Evolutionary conservation across 2,113 vertebrate species (phyloP).

Genomic region (Dipodomys merriami): DNA sequence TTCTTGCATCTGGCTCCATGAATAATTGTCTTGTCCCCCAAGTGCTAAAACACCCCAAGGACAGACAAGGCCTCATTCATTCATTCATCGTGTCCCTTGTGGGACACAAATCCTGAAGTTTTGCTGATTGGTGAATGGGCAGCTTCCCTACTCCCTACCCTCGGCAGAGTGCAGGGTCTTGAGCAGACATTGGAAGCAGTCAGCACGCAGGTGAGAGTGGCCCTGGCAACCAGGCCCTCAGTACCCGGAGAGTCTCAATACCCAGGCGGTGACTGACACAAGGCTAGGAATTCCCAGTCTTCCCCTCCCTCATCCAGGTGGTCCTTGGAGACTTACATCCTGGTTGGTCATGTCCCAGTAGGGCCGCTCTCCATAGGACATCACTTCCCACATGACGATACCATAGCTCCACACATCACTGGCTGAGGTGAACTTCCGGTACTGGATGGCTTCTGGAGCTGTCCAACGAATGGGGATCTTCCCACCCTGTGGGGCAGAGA

Average conservation of each 20-base stretch:
- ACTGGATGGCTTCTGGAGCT: slow-evolving; percentile 89
- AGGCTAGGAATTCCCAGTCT: background rate
- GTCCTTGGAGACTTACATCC: slow-evolving; percentile 85
- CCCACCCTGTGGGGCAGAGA: slow-evolving; percentile 83
- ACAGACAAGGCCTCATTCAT: background rate
- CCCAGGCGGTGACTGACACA: background rate
- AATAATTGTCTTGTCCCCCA: background rate
- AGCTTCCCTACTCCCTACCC: background rate
- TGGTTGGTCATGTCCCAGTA: slow-evolving; percentile 94
- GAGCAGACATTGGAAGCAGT: fast-evolving
- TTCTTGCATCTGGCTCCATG: background rate
- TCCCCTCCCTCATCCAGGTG: background rate
- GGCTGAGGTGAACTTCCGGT: slow-evolving; percentile 90
- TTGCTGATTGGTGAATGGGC: background rate
- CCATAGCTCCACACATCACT: slow-evolving; percentile 91
- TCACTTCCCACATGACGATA: slow-evolving; percentile 92
- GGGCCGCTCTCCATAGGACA: slow-evolving; percentile 90
- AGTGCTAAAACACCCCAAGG: background rate
- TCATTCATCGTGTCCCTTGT: too few relatives aligned
- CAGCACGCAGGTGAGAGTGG: background rate
- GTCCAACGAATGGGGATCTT: slow-evolving; percentile 92
- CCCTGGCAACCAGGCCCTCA: background rate
- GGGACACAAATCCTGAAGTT: background rate
- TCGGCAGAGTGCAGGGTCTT: background rate
- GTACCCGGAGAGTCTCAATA: background rate